Percentiles rank a stretch among this genome's conserved stretches.
phyloP scores from a whole-genome alignment of 2,797 vertebrate species.

The Vespertilio murinus region DNA sequence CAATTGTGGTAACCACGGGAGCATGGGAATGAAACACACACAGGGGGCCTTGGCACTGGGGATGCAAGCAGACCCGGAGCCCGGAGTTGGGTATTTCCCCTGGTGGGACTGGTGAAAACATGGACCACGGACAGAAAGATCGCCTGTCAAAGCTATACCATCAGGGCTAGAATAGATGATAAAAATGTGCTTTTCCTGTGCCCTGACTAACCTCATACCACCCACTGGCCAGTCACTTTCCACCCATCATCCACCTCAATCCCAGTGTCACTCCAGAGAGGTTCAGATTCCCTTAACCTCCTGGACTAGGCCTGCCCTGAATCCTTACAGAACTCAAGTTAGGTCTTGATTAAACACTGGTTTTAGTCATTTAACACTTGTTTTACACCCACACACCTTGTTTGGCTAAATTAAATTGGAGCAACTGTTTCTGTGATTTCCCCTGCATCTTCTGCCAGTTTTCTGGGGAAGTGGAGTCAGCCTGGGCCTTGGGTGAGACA shows the following conservation, averaged over 20 bases:
- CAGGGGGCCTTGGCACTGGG: background rate
- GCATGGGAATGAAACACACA: accelerated
- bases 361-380: background rate
- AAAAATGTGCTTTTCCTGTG: background rate
- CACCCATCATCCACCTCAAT: background rate
- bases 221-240: background rate
- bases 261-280: too few relatives aligned
- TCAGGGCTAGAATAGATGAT: background rate
- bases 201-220: background rate
- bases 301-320: background rate
- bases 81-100: background rate
- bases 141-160: background rate
- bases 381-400: background rate
- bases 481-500: background rate
- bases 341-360: background rate
- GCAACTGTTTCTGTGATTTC: background rate
- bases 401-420: background rate
- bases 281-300: background rate
- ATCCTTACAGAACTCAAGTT: background rate
- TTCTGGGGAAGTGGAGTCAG: background rate
- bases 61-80: background rate
- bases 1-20: background rate
- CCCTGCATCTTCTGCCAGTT: background rate
- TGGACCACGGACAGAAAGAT: background rate
- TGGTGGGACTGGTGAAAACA: background rate